Evolutionary conservation across 2,888 invertebrate genomes (phyloP), one percentile per base, ranked within the genome.

Genomic region (Celastrina argiolus): DNA sequence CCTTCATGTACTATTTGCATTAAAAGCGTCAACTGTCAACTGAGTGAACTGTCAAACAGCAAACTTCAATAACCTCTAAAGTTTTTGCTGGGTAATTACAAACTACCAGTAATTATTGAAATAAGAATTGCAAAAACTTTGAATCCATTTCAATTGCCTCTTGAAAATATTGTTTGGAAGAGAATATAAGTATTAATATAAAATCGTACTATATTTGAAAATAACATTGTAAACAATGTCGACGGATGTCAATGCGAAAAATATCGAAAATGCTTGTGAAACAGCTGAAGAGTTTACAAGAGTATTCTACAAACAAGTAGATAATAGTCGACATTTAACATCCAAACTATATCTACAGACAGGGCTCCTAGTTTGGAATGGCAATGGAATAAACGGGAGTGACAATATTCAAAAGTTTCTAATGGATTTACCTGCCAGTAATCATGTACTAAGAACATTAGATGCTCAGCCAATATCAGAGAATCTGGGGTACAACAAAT

Each of bases 301-400:
- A 85, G 88, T 97, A 3, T 98, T 96, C 83, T 98, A 98, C 82
- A 96, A 97, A 76, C 95, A 95, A 76, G 91, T 97, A 68, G 98
- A 98, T 78, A 97, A 96, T 81, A 93, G 95, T 73, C 92, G 98
- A 80, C 96, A 97, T 90, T 85, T 95, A 79, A 94, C 97, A 81
- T 93, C 94, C 0, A 95, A 95, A 77, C 86, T 98, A 56, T 98
- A 98, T 79, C 88, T 97, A 74, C 97, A 97, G 59, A 94, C 94
- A 28, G 97, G 96, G 6, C 90, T 95, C n/a, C 87, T 98, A 65
- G 94, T 97, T 58, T 99, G 98, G 98, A 98, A 98, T 90, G 98
- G 98, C 34, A 97, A 97, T 84, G 95, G 95, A 6, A 92, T 96
- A 0, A 93, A 92, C 66, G 97, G 97, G 6, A 95, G 94, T 76